Evolutionary conservation across 1,140 invertebrate genomes (phyloP).

Genomic region (fruit fly (Drosophila melanogaster)): DNA sequence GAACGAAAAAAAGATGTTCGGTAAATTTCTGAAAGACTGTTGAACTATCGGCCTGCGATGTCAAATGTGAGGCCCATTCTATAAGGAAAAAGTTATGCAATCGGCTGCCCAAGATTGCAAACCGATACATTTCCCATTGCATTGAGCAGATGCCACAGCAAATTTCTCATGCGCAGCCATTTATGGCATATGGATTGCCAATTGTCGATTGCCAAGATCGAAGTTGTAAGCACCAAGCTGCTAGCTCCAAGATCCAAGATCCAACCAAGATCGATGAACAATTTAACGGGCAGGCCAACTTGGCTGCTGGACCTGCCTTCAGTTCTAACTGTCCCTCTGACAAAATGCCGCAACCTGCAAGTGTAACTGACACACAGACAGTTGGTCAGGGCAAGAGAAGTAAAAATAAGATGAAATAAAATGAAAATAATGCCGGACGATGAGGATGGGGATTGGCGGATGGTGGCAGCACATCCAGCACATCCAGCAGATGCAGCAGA

Average conservation of each 20-base stretch:
- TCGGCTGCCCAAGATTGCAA: slow-evolving; percentile 40
- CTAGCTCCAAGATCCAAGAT: slow-evolving; percentile 43
- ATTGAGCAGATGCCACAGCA: slow-evolving; percentile 51
- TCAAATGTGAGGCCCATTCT: slow-evolving; percentile 33
- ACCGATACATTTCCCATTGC: slow-evolving; percentile 71
- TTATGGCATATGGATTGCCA: slow-evolving; percentile 70
- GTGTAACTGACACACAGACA: slow-evolving; percentile 70
- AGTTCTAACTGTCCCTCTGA: slow-evolving; percentile 80
- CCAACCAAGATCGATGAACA: slow-evolving; percentile 51
- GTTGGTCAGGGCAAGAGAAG: slow-evolving; percentile 16
- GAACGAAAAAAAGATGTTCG: too few relatives aligned
- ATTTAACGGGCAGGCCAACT: slow-evolving; percentile 49
- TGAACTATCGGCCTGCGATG: slow-evolving; percentile 31
- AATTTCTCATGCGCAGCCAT: slow-evolving; percentile 74
- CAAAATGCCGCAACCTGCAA: slow-evolving; percentile 82
- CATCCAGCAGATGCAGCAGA: neutral
- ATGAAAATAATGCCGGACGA: neutral
- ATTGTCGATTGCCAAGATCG: slow-evolving; percentile 51
- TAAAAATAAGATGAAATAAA: neutral
- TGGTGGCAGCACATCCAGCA: neutral
- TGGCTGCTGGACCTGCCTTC: slow-evolving; percentile 56
- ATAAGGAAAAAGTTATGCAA: slow-evolving; percentile 54
- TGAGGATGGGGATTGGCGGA: slow-evolving; percentile 1
- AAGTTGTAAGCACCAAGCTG: neutral
- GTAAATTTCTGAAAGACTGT: slow-evolving; percentile 24